phyloP scores from a whole-genome alignment of 2,797 vertebrate genomes.

The Allobates femoralis region DNA sequence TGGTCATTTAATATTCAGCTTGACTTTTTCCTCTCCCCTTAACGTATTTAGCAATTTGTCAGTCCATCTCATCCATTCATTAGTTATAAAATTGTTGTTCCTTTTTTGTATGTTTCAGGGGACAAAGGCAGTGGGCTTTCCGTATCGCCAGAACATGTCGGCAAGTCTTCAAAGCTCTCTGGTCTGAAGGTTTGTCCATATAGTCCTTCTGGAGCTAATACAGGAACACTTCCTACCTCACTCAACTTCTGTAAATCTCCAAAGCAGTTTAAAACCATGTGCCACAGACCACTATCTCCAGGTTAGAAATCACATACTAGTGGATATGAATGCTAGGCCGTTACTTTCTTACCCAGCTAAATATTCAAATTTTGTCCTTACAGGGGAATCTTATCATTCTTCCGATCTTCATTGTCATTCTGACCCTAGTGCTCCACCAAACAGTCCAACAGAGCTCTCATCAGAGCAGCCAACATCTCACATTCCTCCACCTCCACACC shows the following conservation, averaged over 20 bases:
- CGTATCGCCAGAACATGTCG: constrained; percentile 66
- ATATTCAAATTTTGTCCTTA: constrained; percentile 42
- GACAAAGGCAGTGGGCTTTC: constrained; percentile 66
- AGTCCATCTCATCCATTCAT: not conserved
- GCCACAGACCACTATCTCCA: constrained; percentile 89
- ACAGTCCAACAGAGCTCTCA: constrained; percentile 93
- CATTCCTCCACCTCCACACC: constrained; percentile 79
- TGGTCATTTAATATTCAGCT: not conserved
- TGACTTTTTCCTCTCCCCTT: not conserved
- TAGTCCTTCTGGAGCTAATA: constrained; percentile 83
- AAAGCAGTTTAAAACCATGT: constrained; percentile 96
- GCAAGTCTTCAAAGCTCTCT: constrained; percentile 79
- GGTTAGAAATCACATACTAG: constrained; percentile 71
- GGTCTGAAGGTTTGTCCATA: constrained; percentile 89
- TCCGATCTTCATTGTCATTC: constrained; percentile 93
- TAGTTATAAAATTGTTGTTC: not conserved
- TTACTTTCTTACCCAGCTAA: not conserved
- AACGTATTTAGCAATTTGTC: not conserved
- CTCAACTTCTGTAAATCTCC: constrained; percentile 91
- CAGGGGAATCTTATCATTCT: constrained; percentile 96
- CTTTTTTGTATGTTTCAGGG: constrained; percentile 64
- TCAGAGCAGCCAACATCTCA: constrained; percentile 86
- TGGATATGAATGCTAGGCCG: not conserved
- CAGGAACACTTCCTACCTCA: constrained; percentile 87
- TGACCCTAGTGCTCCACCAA: constrained; percentile 96